Base-by-base conservation (phyloP, 2,888 invertebrate species). In the Caenorhabditis doughertyi region DNA sequence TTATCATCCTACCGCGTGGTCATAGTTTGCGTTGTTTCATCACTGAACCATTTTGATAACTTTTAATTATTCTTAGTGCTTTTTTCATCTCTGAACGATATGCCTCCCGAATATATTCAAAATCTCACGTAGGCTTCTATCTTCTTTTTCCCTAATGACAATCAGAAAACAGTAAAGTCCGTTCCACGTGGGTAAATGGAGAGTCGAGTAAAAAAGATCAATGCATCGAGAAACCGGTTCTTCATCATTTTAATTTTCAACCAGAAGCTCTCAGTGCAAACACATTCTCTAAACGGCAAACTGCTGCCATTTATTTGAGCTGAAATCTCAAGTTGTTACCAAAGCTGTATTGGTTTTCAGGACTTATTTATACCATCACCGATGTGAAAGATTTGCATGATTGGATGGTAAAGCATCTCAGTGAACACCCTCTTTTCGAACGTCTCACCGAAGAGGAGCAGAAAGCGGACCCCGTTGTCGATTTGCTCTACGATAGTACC, bases 301-400 rank as follows among this genome's bases (percentile, higher is more conserved):
- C 44, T 49, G 56, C 35, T 47, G 21, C 3, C 27, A 49, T 35
- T 51, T 71, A 39, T 60, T 60, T 71, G 71, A 23, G 23, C 71
- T 47, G 23, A 13, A 39, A 29, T 60, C 60, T 42, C 25, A 42
- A 39, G 16, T 18, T 35, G 23, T 62, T 47, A 32, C 39, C n/a
- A 25, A 42, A 68, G 18, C 11, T 29, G 23, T 2, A 39, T 55
- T 44, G 21, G 13, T 60, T 72, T 93, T 89, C 92, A 96, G 97
- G 95, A 9, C 93, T 95, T 88, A 95, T 98, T 4, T 99, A 99
- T 92, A 98, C 98, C 39, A 95, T 98, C 87, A 99, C 98, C 8
- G 99, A 99, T 94, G 99, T 99, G 0, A 95, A 96, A 92, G 98
- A 98, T 92, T 94, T 99, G 74, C 95, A 98, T 93, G 95, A 96